phyloP scores from a whole-genome alignment of 1,140 invertebrate genomes.

The Micrasema minimum region DNA sequence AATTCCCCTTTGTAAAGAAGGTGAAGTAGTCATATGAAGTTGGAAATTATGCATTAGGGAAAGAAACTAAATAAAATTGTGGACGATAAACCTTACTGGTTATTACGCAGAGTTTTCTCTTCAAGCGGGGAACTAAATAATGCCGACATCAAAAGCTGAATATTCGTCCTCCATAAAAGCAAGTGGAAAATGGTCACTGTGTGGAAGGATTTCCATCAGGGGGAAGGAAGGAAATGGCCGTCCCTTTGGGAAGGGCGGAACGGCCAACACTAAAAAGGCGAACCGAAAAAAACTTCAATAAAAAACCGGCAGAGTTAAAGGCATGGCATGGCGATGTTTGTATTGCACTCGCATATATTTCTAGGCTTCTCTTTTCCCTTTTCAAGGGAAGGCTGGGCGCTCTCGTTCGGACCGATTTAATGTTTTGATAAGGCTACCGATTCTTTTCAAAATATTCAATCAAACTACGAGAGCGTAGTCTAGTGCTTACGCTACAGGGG shows the following conservation, averaged over 20 bases:
- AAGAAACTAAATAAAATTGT: background rate
- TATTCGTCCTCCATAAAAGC: slow-evolving; percentile 33
- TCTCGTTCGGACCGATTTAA: slow-evolving; percentile 9
- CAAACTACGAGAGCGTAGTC: background rate
- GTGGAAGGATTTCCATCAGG: slow-evolving; percentile 28
- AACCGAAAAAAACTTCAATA: slow-evolving; percentile 11
- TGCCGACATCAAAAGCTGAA: slow-evolving; percentile 30
- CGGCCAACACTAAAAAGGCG: slow-evolving; percentile 33
- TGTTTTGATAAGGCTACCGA: slow-evolving; percentile 12
- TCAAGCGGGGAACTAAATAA: slow-evolving; percentile 23
- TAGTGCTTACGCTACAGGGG: too few species aligned
- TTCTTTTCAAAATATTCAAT: background rate
- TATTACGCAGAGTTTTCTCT: slow-evolving; percentile 30
- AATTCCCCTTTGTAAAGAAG: too few species aligned
- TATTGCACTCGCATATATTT: slow-evolving; percentile 17
- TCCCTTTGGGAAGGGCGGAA: slow-evolving; percentile 28
- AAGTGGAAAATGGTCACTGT: slow-evolving; percentile 35
- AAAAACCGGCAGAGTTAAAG: slow-evolving; percentile 12
- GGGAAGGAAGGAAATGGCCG: slow-evolving; percentile 35
- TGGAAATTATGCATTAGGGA: too few species aligned
- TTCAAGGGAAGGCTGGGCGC: slow-evolving; percentile 14
- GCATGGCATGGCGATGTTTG: slow-evolving; percentile 14
- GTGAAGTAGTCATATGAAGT: too few species aligned
- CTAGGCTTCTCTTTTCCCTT: slow-evolving; percentile 3
- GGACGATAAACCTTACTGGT: slow-evolving; percentile 21